Evolutionary conservation across 2,113 vertebrate genomes (phyloP).

Genomic region (Xenopus tropicalis): UCB_Xtro_10.0 CM004447.2:121204001-121204500

Average conservation of each 20-base stretch:
- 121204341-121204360: conserved; percentile 71
- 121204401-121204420: conserved; percentile 81
- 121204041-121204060: no score
- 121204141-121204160: no score
- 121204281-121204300: conserved; percentile 60
- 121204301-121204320: conserved; percentile 73
- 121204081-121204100: no score
- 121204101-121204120: no score
- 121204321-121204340: conserved; percentile 71
- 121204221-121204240: not conserved
- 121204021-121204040: no score
- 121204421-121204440: conserved; percentile 74
- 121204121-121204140: no score
- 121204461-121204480: conserved; percentile 55
- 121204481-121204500: no score
- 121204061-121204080: no score
- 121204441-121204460: conserved; percentile 63
- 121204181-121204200: no score
- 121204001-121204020: no score
- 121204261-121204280: conserved; percentile 40
- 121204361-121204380: conserved; percentile 68
- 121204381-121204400: conserved; percentile 76
- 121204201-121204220: no score
- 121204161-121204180: no score
- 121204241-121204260: not conserved